A percentile compares a stretch with the other conserved stretches of the same genome.
Evolutionary conservation across 2,113 vertebrate species (phyloP).

Genomic region (Natator depressus): DNA sequence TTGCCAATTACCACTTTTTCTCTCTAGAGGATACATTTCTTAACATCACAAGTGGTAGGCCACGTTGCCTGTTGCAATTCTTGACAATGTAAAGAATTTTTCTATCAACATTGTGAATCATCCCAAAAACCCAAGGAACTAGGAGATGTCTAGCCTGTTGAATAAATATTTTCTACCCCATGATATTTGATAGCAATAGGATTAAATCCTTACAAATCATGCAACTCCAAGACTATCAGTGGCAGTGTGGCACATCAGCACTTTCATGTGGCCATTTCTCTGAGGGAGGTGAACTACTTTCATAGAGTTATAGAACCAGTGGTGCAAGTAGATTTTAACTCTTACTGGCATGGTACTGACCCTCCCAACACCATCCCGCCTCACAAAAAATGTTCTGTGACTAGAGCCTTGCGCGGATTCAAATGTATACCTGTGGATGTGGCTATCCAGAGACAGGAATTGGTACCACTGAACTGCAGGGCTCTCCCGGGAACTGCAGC

Average conservation of each 20-base stretch:
- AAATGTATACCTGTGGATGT: too few relatives aligned
- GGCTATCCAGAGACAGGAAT: too few relatives aligned
- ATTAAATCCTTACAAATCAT: neutral
- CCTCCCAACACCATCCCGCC: too few relatives aligned
- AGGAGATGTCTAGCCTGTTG: neutral
- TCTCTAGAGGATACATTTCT: neutral
- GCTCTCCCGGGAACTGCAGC: too few relatives aligned
- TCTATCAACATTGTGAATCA: accelerated
- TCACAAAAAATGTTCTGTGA: too few relatives aligned
- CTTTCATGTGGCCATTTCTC: neutral
- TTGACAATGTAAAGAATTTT: neutral
- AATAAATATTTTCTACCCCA: neutral
- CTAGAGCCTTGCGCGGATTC: too few relatives aligned
- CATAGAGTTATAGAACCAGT: neutral
- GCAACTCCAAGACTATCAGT: neutral
- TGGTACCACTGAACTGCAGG: too few relatives aligned
- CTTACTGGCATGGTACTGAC: too few relatives aligned
- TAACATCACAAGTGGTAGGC: neutral
- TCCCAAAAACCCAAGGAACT: neutral
- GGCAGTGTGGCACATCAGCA: neutral
- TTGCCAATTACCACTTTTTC: neutral
- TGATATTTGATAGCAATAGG: neutral
- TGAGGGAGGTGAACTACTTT: neutral
- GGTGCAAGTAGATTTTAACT: too few relatives aligned
- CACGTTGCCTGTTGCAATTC: neutral